phyloP scores from a whole-genome alignment of 2,888 invertebrate species.

The Conops quadrifasciatus region DNA sequence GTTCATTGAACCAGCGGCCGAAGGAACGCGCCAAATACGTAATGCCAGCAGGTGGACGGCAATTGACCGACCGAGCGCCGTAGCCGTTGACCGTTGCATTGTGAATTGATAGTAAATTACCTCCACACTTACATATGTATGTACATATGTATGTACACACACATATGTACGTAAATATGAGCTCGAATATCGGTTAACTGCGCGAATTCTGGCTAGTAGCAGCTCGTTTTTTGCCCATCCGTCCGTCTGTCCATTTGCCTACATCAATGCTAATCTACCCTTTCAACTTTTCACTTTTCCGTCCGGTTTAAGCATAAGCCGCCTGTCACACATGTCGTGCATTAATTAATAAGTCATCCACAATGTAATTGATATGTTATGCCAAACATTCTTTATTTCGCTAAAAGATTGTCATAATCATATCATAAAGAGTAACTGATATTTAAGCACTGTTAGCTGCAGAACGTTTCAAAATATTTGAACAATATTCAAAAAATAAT shows the following conservation, averaged over 20 bases:
- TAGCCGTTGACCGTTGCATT: conserved; percentile 17
- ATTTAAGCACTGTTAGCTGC: too few species aligned
- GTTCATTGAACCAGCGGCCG: conserved; percentile 24
- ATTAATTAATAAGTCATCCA: conserved; percentile 28
- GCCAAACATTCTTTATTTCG: background rate
- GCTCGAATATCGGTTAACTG: background rate
- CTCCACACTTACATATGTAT: too few species aligned
- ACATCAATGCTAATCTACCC: conserved; percentile 31
- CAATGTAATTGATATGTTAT: conserved; percentile 25
- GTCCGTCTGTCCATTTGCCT: background rate
- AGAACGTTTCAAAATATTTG: too few species aligned
- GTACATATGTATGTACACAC: conserved; percentile 3
- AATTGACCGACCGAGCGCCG: conserved; percentile 25
- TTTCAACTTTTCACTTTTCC: conserved; percentile 2
- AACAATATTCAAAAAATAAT: background rate
- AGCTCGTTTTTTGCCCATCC: background rate
- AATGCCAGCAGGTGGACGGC: conserved; percentile 10
- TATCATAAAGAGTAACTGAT: too few species aligned
- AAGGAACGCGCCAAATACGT: background rate
- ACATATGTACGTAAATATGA: background rate
- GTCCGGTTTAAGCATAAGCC: conserved; percentile 22
- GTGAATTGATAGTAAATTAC: background rate
- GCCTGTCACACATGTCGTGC: conserved; percentile 15
- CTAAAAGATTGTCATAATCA: too few species aligned
- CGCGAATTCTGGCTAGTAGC: conserved; percentile 3